Base-by-base conservation (phyloP, 1,140 invertebrate species). In the Harlomillsia oculata region DNA sequence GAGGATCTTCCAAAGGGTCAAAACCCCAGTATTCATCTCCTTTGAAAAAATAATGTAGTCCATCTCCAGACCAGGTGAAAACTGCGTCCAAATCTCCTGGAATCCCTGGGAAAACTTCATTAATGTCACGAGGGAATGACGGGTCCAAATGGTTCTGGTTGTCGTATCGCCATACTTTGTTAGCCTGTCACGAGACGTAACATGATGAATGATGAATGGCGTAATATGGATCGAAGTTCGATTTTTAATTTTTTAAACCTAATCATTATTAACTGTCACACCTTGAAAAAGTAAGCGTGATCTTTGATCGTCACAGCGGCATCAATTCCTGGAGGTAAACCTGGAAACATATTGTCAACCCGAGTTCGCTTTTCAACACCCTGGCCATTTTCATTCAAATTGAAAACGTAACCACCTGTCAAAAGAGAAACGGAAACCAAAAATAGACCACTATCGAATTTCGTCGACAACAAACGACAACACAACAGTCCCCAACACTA, bases 261-360 rank as follows among this genome's bases (percentile, higher is more conserved):
- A n/a, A n/a, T n/a, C n/a, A n/a, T n/a, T n/a, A n/a, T n/a, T n/a
- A 26, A 39, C 13, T 39, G 14, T 13, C 46, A 21, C 5, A 49
- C 55, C n/a, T 51, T 57, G 29, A 57, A 57, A 30, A 57, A 51
- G 37, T 51, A 57, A 0, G 55, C 51, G 28, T 51, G 41, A 3
- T 37, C 46, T 6, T 37, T 32, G 4, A 39, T 25, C 16, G 55
- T 57, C 14, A 49, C 25, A n/a, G 46, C 46, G 0, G 55, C 55
- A 44, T 57, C 48, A 16, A 57, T 20, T 2, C 36, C 46, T 13
- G 9, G 14, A n/a, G 37, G 46, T 1, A 51, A 20, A 25, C 39
- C 48, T 18, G 37, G 13, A 28, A 51, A 57, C 8, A 57, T 32
- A 18, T 57, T 51, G 13, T 46, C 46, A 25, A 57, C 51, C 32